These are phyloP conservation scores for Anableps anableps DNA, from an alignment of 2,797 vertebrate species.

Conservation along the genomic window DNA sequence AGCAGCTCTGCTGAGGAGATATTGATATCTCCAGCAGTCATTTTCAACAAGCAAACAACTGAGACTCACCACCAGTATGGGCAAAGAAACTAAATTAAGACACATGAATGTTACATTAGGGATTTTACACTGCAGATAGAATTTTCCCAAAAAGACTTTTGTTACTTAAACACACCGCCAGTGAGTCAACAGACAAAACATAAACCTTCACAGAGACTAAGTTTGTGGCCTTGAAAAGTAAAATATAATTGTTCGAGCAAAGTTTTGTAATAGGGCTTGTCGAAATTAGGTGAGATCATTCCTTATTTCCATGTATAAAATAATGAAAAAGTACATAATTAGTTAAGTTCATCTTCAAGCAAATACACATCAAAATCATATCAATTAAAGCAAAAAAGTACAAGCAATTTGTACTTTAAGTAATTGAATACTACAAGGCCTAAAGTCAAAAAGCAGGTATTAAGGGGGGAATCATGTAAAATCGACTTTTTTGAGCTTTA, in stretches of 20 bases:
- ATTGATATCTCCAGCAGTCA: slow-evolving; percentile 67
- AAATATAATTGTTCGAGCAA: background rate
- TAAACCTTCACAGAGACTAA: background rate
- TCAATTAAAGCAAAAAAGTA: too few relatives aligned
- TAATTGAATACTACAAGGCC: too few relatives aligned
- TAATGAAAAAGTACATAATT: too few relatives aligned
- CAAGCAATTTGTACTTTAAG: too few relatives aligned
- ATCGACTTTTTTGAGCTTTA: too few relatives aligned
- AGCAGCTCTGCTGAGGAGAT: slow-evolving; percentile 51
- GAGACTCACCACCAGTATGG: slow-evolving; percentile 46
- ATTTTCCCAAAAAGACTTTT: slow-evolving; percentile 2
- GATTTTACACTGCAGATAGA: slow-evolving; percentile 18
- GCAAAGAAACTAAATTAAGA: slow-evolving; percentile 42
- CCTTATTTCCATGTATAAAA: too few relatives aligned
- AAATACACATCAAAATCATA: too few relatives aligned
- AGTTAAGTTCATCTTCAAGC: too few relatives aligned
- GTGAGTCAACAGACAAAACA: background rate
- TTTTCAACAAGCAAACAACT: slow-evolving; percentile 58
- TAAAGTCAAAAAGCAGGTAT: too few relatives aligned
- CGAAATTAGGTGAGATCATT: too few relatives aligned
- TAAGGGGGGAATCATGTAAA: too few relatives aligned
- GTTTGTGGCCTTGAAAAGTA: background rate
- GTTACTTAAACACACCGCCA: slow-evolving; percentile 2
- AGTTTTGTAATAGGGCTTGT: background rate
- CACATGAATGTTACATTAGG: slow-evolving; percentile 40